Base-by-base conservation (phyloP, 1,140 invertebrate species). In the Calliopsis andreniformis region DNA sequence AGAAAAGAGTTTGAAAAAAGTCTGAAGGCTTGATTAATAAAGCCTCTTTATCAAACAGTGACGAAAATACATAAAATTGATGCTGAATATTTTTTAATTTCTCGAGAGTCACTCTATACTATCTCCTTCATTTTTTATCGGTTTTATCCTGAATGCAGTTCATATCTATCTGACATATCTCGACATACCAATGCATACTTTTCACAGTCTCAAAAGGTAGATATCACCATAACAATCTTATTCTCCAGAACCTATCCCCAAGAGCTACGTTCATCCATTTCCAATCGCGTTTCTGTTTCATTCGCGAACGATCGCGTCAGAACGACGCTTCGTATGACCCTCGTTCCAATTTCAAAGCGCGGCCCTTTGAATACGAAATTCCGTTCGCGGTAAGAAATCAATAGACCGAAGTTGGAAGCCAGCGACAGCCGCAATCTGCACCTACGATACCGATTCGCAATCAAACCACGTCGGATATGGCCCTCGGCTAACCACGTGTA, bases 381-480 rank as follows among this genome's bases (percentile, higher is more conserved):
- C 55, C 18, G 47, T 1, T 7, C 62, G 63, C 63, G 71, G 43
- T 51, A 75, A 75, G 71, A 75, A 75, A 75, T 75, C 71, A 75
- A 75, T 75, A 75, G 71, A 75, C 62, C 59, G 51, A 73, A 66
- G 71, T 73, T 73, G 16, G 18, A 10, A 75, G 51, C 42, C 39
- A 20, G 16, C 18, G 28, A 23, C 49, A 12, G 39, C 71, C 71
- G 63, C 73, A 76, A 76, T 76, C 73, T 68, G 66, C 73, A 69
- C 73, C 73, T 68, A 76, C 55, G 64, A 68, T 61, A 68, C 73
- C 73, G 30, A 68, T 76, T 61, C 66, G 69, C 64, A 69, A 76
- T 76, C 73, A 59, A 59, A 32, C 53, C 20, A 61, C 55, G 43
- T 20, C 30, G 43, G 25, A 69, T 20, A 18, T 12, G 4, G n/a